These are phyloP conservation scores for Thera britannica DNA, from an alignment of 2,888 invertebrate genomes.

Conservation along the genomic window DNA sequence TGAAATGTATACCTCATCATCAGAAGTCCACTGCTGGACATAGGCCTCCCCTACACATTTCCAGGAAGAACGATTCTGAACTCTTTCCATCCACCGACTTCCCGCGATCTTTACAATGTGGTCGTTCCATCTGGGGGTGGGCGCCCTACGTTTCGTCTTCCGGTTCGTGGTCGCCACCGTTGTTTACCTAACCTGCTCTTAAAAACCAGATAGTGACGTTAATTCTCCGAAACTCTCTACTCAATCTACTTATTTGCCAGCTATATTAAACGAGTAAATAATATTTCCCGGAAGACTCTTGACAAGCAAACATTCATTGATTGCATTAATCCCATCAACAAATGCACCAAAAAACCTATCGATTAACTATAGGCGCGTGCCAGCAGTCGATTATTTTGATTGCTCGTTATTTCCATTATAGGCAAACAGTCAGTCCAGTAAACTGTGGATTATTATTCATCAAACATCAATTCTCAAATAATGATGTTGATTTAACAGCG, in stretches of 20 bases:
- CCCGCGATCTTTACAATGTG: no score
- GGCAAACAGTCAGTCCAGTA: conserved; percentile 38
- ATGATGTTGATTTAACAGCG: conserved; percentile 48
- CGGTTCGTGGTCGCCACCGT: no score
- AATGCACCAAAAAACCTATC: conserved; percentile 18
- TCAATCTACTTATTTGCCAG: background rate
- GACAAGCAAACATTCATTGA: conserved; percentile 19
- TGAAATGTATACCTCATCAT: no score
- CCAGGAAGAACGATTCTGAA: no score
- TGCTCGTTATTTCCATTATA: conserved; percentile 39
- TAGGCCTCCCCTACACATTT: no score
- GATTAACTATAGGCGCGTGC: conserved; percentile 20
- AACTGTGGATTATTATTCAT: conserved; percentile 48
- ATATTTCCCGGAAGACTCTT: background rate
- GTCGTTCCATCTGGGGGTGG: no score
- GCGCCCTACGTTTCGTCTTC: no score
- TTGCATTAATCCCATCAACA: conserved; percentile 32
- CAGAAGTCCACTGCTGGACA: no score
- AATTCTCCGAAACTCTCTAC: no score
- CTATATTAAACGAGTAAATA: background rate
- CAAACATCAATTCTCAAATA: conserved; percentile 50
- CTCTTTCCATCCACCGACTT: no score
- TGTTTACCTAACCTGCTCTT: no score
- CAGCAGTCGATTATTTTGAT: conserved; percentile 38
- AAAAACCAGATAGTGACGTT: no score